Percentiles rank a stretch among this genome's conserved stretches.
phyloP scores from a whole-genome alignment of 2,888 invertebrate species.

The Perizoma affinitatum region DNA sequence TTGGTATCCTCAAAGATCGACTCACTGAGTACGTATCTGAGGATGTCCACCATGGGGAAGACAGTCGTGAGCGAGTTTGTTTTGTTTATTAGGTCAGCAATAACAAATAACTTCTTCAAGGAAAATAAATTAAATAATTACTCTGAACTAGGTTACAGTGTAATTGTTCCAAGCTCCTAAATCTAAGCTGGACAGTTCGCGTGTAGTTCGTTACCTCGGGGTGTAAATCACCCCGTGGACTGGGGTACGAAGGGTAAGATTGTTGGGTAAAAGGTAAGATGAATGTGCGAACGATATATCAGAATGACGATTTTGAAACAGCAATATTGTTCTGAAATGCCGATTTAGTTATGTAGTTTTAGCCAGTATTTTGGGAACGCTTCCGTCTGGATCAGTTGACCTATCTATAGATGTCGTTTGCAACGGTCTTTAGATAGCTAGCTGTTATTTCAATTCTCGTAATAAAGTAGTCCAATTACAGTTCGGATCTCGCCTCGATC shows the following conservation, averaged over 20 bases:
- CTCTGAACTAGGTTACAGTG: constrained; percentile 27
- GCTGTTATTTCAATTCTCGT: too few species aligned
- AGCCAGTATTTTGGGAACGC: too few species aligned
- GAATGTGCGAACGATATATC: constrained; percentile 19
- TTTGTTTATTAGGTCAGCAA: constrained; percentile 1
- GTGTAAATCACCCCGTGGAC: constrained; percentile 20
- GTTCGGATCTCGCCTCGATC: too few species aligned
- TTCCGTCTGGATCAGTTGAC: too few species aligned
- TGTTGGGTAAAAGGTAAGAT: constrained; percentile 26
- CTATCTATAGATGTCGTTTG: too few species aligned
- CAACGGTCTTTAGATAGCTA: too few species aligned
- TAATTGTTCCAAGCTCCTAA: constrained; percentile 30
- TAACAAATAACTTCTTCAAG: not conserved
- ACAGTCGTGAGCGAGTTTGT: not conserved
- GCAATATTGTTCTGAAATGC: too few species aligned
- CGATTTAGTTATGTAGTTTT: too few species aligned
- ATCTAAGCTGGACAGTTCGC: constrained; percentile 29
- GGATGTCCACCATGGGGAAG: too few species aligned
- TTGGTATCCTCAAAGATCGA: too few species aligned
- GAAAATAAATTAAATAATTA: constrained; percentile 21
- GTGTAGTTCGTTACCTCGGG: constrained; percentile 11
- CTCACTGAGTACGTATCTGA: too few species aligned
- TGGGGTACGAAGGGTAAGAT: constrained; percentile 15
- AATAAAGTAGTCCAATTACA: too few species aligned
- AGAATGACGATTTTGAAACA: constrained; percentile 1